Conservation (phyloP, 2,113 vertebrate species). For the Excalfactoria chinensis region DNA sequence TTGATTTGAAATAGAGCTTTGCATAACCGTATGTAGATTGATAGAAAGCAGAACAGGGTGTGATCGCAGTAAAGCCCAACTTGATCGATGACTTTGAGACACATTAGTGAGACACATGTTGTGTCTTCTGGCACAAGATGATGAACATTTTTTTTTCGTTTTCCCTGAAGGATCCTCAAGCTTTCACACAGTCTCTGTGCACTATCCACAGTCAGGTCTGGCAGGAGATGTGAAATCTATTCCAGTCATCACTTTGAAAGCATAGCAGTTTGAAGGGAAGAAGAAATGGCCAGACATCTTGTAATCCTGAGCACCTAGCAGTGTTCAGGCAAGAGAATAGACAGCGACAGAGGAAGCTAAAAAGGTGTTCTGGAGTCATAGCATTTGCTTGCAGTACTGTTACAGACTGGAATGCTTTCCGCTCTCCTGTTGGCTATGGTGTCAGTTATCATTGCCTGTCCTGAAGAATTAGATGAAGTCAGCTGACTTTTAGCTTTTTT, state of each 20-base stretch:
- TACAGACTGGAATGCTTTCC: neutral
- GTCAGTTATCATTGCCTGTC: neutral
- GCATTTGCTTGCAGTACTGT: neutral
- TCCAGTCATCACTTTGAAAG: neutral
- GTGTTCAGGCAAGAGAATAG: neutral
- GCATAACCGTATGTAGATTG: neutral
- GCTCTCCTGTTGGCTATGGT: neutral
- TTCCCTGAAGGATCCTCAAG: neutral
- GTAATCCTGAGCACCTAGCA: neutral
- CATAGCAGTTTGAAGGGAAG: neutral
- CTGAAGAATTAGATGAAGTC: neutral
- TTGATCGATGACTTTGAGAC: neutral
- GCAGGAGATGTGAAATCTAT: neutral
- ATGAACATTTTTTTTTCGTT: neutral
- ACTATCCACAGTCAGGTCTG: neutral
- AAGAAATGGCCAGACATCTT: neutral
- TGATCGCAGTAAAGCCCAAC: neutral
- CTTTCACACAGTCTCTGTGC: accelerated
- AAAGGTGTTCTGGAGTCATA: neutral
- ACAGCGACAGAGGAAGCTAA: neutral
- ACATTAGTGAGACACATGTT: neutral
- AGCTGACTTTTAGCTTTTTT: neutral
- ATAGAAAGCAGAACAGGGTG: neutral
- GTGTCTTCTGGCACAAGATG: neutral
- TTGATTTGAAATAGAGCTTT: neutral